These are phyloP conservation scores for Cheumatopsyche charites DNA, from an alignment of 1,140 invertebrate genomes.

Conservation along the genomic window DNA sequence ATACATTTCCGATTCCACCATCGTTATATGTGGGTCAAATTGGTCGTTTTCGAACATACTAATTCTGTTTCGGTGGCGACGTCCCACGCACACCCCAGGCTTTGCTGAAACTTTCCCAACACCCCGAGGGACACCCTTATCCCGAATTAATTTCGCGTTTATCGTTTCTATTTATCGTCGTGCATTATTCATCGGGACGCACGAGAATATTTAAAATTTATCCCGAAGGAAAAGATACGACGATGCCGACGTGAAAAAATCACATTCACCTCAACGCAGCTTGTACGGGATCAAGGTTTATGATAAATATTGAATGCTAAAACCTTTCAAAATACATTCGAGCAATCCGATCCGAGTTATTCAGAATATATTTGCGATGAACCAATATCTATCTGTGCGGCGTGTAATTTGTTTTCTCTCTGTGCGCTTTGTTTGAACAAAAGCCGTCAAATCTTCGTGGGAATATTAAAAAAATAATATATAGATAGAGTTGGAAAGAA, in stretches of 20 bases:
- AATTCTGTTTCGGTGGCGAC: slow-evolving; percentile 3
- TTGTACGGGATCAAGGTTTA: background rate
- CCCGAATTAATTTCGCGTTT: slow-evolving; percentile 25
- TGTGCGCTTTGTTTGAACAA: slow-evolving; percentile 12
- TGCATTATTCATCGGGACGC: slow-evolving; percentile 13
- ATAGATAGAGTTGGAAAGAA: background rate
- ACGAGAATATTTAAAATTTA: slow-evolving; percentile 17
- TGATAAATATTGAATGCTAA: too few relatives aligned
- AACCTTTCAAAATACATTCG: background rate
- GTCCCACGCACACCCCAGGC: background rate
- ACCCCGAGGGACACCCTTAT: slow-evolving; percentile 5
- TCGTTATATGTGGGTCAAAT: slow-evolving; percentile 7
- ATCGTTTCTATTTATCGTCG: slow-evolving; percentile 25
- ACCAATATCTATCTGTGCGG: slow-evolving; percentile 20
- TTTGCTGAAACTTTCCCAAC: background rate
- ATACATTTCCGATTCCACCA: too few relatives aligned
- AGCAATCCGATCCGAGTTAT: slow-evolving; percentile 22
- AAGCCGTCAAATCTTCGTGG: slow-evolving; percentile 15
- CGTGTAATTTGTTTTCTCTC: slow-evolving; percentile 18
- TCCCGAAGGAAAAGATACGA: background rate
- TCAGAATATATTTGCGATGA: slow-evolving; percentile 16
- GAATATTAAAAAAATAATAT: slow-evolving; percentile 2
- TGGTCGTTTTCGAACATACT: background rate
- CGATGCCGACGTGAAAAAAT: background rate
- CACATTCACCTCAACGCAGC: background rate